Evolutionary conservation across 2,888 invertebrate species (phyloP).

Genomic region (Standfussiana lucernea): DNA sequence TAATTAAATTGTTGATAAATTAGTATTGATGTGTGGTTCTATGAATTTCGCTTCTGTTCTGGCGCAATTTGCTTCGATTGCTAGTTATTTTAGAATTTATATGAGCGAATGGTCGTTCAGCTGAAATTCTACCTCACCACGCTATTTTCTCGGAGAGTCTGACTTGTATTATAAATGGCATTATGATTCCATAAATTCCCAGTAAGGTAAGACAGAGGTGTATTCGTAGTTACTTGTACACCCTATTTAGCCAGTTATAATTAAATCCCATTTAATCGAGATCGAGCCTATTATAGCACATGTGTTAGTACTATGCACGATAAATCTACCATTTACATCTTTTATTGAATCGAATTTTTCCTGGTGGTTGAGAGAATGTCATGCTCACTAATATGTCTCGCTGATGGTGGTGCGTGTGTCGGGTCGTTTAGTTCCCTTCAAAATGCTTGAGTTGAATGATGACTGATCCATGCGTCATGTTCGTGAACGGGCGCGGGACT

Average conservation of each 20-base stretch:
- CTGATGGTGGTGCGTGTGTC: too few relatives aligned
- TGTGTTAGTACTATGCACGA: too few relatives aligned
- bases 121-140: background rate
- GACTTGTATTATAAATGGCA: background rate
- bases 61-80: background rate
- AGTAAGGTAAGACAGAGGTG: background rate
- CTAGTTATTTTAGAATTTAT: background rate
- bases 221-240: background rate
- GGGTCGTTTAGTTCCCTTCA: too few relatives aligned
- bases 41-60: conserved; percentile 8
- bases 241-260: background rate
- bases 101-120: background rate
- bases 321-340: too few relatives aligned
- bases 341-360: too few relatives aligned
- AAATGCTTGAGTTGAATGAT: too few relatives aligned
- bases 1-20: conserved; percentile 37
- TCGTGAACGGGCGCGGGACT: too few relatives aligned
- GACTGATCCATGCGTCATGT: too few relatives aligned
- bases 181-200: background rate
- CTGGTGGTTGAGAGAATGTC: too few relatives aligned
- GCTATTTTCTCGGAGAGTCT: too few relatives aligned
- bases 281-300: background rate
- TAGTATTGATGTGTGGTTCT: conserved; percentile 27
- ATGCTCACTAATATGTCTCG: too few relatives aligned
- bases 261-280: background rate